Evolutionary conservation across 2,888 invertebrate species (phyloP).

Genomic region (Amphimallon solstitiale): DNA sequence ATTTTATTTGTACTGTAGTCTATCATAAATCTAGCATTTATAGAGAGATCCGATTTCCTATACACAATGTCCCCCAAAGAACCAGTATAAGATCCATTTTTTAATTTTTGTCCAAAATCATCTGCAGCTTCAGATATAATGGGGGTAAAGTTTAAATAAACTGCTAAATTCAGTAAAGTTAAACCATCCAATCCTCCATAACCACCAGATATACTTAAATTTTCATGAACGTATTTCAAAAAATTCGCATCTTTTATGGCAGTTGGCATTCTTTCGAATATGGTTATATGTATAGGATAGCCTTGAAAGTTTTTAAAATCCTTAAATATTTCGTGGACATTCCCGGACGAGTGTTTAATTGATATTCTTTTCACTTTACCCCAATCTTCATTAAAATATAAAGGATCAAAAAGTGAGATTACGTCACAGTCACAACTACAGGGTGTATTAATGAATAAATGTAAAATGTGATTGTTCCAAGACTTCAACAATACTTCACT

Average conservation of each 20-base stretch:
- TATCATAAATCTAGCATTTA: slow-evolving; percentile 61
- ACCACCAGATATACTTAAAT: slow-evolving; percentile 42
- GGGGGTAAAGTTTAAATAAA: slow-evolving; percentile 57
- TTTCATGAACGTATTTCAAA: slow-evolving; percentile 46
- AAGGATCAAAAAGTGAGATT: slow-evolving; percentile 43
- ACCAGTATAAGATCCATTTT: slow-evolving; percentile 53
- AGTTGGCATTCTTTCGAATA: slow-evolving; percentile 57
- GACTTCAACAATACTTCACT: neutral
- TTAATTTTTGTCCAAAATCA: slow-evolving; percentile 51
- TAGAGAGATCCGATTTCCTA: slow-evolving; percentile 57
- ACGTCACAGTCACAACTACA: slow-evolving; percentile 36
- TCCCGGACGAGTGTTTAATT: neutral
- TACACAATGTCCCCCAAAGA: slow-evolving; percentile 59
- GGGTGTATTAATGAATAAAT: slow-evolving; percentile 38
- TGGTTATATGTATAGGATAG: slow-evolving; percentile 55
- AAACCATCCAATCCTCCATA: slow-evolving; percentile 60
- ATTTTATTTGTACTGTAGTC: slow-evolving; percentile 55
- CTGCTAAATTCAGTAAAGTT: slow-evolving; percentile 55
- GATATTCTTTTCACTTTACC: slow-evolving; percentile 5
- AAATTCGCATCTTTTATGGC: slow-evolving; percentile 45
- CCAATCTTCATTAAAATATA: slow-evolving; percentile 27
- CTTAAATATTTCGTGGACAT: slow-evolving; percentile 29
- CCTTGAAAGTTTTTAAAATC: slow-evolving; percentile 52
- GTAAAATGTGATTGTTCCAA: slow-evolving; percentile 27
- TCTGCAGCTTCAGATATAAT: slow-evolving; percentile 50